Conservation (phyloP, 1,140 invertebrate species). For the Mycetomoellerius zeteki region DNA sequence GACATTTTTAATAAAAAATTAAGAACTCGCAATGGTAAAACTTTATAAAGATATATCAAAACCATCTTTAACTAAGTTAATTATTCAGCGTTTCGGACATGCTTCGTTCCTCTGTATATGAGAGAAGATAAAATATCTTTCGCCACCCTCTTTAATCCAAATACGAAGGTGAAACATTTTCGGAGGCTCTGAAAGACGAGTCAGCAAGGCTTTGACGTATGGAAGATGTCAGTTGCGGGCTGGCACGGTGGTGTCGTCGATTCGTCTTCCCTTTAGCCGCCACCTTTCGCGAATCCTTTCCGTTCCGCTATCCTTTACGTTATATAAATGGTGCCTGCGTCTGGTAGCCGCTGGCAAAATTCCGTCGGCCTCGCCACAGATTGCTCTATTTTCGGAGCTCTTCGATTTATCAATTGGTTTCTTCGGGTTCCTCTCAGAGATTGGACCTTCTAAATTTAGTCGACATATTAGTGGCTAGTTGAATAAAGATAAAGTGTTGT, state of each 20-base stretch:
- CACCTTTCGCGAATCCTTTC: conserved; percentile 80
- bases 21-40: background rate
- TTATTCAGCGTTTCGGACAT: conserved; percentile 54
- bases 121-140: conserved; percentile 63
- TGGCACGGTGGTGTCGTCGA: conserved; percentile 82
- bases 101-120: background rate
- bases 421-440: conserved; percentile 55
- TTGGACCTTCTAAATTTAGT: conserved; percentile 50
- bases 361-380: conserved; percentile 66
- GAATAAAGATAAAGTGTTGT: conserved; percentile 39
- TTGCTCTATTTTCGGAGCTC: conserved; percentile 72
- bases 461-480: background rate
- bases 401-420: conserved; percentile 83
- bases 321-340: conserved; percentile 82
- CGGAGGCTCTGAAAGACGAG: conserved; percentile 63
- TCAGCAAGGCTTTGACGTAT: conserved; percentile 82
- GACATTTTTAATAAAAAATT: background rate
- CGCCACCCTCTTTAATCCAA: conserved; percentile 55
- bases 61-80: conserved; percentile 8
- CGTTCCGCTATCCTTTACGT: conserved; percentile 78
- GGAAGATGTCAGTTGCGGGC: conserved; percentile 78
- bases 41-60: background rate
- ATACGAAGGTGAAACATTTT: conserved; percentile 55
- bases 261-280: conserved; percentile 82
- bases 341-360: conserved; percentile 77